A percentile compares a stretch with the other conserved stretches of the same genome.
Evolutionary conservation across 1,140 invertebrate genomes (phyloP).

Genomic region (Drosophila parvula): DNA sequence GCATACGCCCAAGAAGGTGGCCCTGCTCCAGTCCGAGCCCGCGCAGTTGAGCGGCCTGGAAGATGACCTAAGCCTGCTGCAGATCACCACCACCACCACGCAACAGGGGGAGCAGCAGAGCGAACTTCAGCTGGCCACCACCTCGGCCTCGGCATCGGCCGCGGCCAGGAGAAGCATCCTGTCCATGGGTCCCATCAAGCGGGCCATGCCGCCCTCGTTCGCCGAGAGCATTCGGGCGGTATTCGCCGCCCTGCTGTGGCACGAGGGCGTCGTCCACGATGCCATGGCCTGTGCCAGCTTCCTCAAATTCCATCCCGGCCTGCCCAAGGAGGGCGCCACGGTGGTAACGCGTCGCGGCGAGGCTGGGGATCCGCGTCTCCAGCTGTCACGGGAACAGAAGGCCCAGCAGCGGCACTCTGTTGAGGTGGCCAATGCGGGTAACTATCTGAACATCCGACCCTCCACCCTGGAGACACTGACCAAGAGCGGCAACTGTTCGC

Average conservation of each 20-base stretch:
- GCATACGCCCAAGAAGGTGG: constrained; percentile 64
- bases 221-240: constrained; percentile 96
- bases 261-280: constrained; percentile 98
- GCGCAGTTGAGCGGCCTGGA: constrained; percentile 52
- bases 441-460: constrained; percentile 91
- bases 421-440: constrained; percentile 91
- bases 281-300: constrained; percentile 98
- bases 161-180: constrained; percentile 34
- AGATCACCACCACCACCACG: constrained; percentile 75
- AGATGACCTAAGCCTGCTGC: constrained; percentile 70
- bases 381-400: constrained; percentile 85
- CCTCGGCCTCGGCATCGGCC: constrained; percentile 10
- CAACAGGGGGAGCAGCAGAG: constrained; percentile 56
- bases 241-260: constrained; percentile 98
- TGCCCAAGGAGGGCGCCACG: constrained; percentile 91
- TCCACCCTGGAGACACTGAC: constrained; percentile 91
- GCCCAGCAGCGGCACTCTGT: constrained; percentile 93
- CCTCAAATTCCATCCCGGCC: constrained; percentile 95
- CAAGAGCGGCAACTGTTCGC: constrained; percentile 86
- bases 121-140: constrained; percentile 66
- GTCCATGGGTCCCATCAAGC: constrained; percentile 85
- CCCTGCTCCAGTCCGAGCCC: constrained; percentile 8
- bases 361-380: constrained; percentile 69
- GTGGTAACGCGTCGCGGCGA: constrained; percentile 87
- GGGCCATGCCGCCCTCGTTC: constrained; percentile 95